Conservation (phyloP, 1,140 invertebrate genomes). For the Philopotamus ludificatus region DNA sequence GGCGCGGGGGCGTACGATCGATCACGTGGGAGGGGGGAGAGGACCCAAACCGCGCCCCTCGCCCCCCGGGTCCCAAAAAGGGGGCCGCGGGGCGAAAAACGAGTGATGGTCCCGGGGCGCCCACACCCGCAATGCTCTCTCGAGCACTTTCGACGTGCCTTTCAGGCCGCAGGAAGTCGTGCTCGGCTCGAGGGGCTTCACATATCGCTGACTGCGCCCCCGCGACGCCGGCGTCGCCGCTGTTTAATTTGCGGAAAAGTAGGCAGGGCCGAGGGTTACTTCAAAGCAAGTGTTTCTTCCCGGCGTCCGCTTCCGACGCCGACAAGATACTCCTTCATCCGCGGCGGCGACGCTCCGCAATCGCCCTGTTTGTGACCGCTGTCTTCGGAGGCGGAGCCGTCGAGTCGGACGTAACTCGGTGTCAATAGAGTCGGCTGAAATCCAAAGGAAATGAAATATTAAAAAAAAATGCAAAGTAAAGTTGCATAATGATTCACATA, state of each 20-base stretch:
- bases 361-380: no score
- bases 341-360: no score
- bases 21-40: constrained; percentile 11
- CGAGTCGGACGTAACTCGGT: no score
- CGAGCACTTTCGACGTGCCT: neutral
- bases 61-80: no score
- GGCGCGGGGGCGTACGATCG: constrained; percentile 9
- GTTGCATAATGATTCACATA: no score
- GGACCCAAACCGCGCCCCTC: neutral
- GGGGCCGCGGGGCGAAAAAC: neutral
- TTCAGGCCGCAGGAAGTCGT: neutral
- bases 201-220: constrained; percentile 6
- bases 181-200: neutral
- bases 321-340: no score
- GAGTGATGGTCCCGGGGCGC: neutral
- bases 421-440: no score
- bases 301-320: neutral
- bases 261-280: neutral
- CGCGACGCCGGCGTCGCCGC: neutral
- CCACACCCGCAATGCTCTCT: neutral
- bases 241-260: neutral
- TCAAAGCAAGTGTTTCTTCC: neutral
- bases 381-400: no score
- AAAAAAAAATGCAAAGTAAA: no score
- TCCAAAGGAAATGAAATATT: no score